Percentiles rank a stretch among this genome's conserved stretches.
Conservation (phyloP, 2,797 vertebrate genomes). For the Valencia hispanica region DNA sequence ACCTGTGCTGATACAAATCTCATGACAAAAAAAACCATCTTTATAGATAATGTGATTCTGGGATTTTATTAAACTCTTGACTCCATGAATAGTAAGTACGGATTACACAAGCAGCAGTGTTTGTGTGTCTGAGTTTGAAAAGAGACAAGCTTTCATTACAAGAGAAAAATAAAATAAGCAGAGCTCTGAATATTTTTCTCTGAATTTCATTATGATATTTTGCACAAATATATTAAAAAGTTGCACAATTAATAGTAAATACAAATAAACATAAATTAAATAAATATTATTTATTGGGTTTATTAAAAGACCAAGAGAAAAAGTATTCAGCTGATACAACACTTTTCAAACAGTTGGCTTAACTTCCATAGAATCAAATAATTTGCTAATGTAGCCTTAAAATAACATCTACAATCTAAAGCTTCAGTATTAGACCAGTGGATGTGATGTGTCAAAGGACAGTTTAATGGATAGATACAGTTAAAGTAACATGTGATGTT, state of each 20-base stretch:
- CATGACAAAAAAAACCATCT: conserved; percentile 17
- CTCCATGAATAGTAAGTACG: conserved; percentile 44
- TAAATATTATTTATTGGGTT: no score
- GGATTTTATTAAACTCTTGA: conserved; percentile 45
- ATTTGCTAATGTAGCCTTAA: not conserved
- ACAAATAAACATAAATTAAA: no score
- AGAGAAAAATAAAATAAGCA: conserved; percentile 22
- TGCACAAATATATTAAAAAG: no score
- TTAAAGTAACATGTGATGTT: not conserved
- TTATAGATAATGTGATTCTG: conserved; percentile 27
- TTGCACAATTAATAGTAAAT: no score
- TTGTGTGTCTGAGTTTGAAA: conserved; percentile 7
- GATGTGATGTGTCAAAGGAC: not conserved
- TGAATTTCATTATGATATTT: no score
- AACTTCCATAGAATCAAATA: not conserved
- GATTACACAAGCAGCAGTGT: conserved; percentile 19
- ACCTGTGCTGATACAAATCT: conserved; percentile 28
- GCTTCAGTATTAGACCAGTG: not conserved
- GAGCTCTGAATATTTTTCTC: no score
- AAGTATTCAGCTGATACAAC: no score
- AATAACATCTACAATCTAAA: not conserved
- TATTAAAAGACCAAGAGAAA: no score
- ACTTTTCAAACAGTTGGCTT: not conserved
- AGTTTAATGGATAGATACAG: not conserved
- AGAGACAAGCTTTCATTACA: conserved; percentile 37